Evolutionary conservation across 1,140 invertebrate genomes (phyloP).

Genomic region (Tetraneura akinire): DNA sequence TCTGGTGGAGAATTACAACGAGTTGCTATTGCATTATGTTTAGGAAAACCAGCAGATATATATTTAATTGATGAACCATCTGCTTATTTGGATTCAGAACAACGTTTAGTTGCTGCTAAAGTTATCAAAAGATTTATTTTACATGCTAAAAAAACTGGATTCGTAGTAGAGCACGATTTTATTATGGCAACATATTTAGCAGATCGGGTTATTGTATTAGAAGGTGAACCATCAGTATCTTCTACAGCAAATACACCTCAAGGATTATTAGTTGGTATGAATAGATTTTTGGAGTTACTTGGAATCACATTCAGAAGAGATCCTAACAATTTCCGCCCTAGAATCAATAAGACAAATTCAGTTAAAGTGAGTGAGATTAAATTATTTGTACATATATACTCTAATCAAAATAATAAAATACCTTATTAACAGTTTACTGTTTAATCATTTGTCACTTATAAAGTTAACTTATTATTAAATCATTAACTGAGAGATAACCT

Average conservation of each 20-base stretch:
- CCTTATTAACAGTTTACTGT: too few species aligned
- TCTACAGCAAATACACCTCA: slow-evolving; percentile 91
- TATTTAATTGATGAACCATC: slow-evolving; percentile 99
- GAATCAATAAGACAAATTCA: slow-evolving; percentile 96
- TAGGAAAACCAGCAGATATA: slow-evolving; percentile 98
- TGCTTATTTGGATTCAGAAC: slow-evolving; percentile 98
- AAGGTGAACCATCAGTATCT: slow-evolving; percentile 85
- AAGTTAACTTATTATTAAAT: too few species aligned
- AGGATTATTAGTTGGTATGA: slow-evolving; percentile 96
- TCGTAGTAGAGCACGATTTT: slow-evolving; percentile 99
- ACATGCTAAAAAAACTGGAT: slow-evolving; percentile 98
- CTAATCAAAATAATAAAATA: not conserved
- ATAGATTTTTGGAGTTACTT: slow-evolving; percentile 93
- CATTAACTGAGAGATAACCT: too few species aligned
- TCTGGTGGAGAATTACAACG: slow-evolving; percentile 99
- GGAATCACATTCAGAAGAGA: slow-evolving; percentile 98
- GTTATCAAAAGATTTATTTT: slow-evolving; percentile 98
- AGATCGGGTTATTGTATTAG: slow-evolving; percentile 98
- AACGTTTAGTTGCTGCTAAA: slow-evolving; percentile 99
- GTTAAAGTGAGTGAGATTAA: slow-evolving; percentile 74
- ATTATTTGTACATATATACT: too few species aligned
- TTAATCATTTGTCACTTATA: too few species aligned
- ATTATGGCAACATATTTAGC: slow-evolving; percentile 99
- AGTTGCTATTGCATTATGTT: slow-evolving; percentile 91
- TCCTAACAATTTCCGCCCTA: slow-evolving; percentile 96